A percentile compares a stretch with the other conserved stretches of the same genome.
phyloP scores from a whole-genome alignment of 2,888 invertebrate genomes.

The Spodoptera exigua region DNA sequence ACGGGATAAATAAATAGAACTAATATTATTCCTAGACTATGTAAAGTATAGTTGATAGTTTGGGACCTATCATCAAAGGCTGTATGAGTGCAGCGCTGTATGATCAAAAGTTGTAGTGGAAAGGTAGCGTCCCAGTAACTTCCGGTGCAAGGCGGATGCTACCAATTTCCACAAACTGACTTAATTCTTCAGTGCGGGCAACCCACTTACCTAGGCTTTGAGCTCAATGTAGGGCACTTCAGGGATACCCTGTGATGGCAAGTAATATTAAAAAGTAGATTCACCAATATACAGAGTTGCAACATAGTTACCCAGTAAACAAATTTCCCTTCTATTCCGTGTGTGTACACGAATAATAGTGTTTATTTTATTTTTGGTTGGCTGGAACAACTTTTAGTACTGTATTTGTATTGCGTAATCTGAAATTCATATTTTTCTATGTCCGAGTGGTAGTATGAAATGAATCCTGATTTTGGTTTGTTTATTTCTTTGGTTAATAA shows the following conservation, averaged over 20 bases:
- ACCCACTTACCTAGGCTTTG: slow-evolving; percentile 57
- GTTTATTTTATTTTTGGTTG: neutral
- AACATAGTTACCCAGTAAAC: slow-evolving; percentile 26
- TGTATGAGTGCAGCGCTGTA: slow-evolving; percentile 40
- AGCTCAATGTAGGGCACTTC: slow-evolving; percentile 49
- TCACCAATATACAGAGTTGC: slow-evolving; percentile 9
- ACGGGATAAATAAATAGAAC: neutral
- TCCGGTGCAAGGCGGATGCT: slow-evolving; percentile 75
- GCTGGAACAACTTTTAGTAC: slow-evolving; percentile 11
- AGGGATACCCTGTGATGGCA: slow-evolving; percentile 40
- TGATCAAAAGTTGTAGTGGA: slow-evolving; percentile 71
- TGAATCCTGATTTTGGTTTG: slow-evolving; percentile 31
- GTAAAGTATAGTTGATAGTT: slow-evolving; percentile 17
- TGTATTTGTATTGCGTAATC: slow-evolving; percentile 16
- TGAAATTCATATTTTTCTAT: slow-evolving; percentile 33
- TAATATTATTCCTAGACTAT: neutral
- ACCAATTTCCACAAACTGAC: slow-evolving; percentile 79
- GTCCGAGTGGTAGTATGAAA: slow-evolving; percentile 19
- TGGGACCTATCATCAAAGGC: slow-evolving; percentile 4
- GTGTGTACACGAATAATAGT: no score
- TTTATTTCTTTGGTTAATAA: slow-evolving; percentile 41
- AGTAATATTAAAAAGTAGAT: slow-evolving; percentile 31
- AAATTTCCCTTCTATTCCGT: slow-evolving; percentile 24
- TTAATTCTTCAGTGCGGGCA: slow-evolving; percentile 69
- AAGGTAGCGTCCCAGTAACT: slow-evolving; percentile 49